These are phyloP conservation scores for Gortyna flavago DNA, from an alignment of 2,888 invertebrate genomes.

Conservation along the genomic window DNA sequence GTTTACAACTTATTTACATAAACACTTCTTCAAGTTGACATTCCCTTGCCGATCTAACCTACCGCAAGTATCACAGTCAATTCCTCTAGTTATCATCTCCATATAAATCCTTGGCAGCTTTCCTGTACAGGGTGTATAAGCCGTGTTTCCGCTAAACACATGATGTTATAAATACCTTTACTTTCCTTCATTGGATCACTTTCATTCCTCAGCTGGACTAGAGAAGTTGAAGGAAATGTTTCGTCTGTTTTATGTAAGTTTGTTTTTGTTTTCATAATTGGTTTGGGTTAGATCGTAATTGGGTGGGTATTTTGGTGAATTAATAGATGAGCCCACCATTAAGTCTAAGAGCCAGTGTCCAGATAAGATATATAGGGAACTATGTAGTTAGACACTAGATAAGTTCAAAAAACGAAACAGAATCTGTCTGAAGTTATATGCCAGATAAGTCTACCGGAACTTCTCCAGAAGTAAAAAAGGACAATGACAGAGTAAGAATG, in stretches of 20 bases:
- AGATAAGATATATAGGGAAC: no score
- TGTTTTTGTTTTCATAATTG: constrained; percentile 18
- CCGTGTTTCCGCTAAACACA: constrained; percentile 73
- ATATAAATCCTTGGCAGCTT: constrained; percentile 70
- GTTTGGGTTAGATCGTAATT: not conserved
- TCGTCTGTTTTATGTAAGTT: constrained; percentile 77
- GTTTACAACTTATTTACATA: constrained; percentile 2
- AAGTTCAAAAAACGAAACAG: not conserved
- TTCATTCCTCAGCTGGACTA: constrained; percentile 72
- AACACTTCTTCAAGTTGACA: constrained; percentile 12
- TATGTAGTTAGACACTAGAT: not conserved
- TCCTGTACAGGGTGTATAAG: constrained; percentile 74
- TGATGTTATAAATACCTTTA: constrained; percentile 79
- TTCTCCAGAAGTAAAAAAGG: not conserved
- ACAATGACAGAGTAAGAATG: not conserved
- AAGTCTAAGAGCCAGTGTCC: not conserved
- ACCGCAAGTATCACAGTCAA: not conserved
- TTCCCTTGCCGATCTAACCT: not conserved
- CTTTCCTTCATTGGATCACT: constrained; percentile 75
- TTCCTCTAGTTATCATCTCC: constrained; percentile 67
- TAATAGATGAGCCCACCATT: not conserved
- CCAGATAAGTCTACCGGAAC: not conserved
- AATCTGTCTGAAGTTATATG: not conserved
- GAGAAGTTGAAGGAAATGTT: constrained; percentile 74
- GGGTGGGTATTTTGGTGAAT: not conserved